Evolutionary conservation across 2,888 invertebrate species (phyloP).

Genomic region (Orchesellides sinensis): DNA sequence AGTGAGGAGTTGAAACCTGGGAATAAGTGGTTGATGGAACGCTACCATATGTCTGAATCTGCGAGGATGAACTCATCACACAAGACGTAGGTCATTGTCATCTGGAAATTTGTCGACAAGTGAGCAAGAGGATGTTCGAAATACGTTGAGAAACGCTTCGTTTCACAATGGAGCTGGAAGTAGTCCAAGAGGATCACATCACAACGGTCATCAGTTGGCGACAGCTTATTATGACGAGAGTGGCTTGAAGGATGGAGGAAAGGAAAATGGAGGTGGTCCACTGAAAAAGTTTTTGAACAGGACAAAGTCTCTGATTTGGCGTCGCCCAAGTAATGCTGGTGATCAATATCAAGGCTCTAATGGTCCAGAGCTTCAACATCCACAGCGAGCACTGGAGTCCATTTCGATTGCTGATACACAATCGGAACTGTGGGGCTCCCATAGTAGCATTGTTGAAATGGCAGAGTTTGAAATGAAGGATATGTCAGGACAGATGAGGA

Average conservation of each 20-base stretch:
- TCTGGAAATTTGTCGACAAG: slow-evolving; percentile 50
- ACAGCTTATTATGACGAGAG: slow-evolving; percentile 42
- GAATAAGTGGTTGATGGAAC: slow-evolving; percentile 74
- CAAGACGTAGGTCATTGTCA: slow-evolving; percentile 24
- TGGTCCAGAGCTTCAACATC: neutral
- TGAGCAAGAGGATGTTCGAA: slow-evolving; percentile 42
- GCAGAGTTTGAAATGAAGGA: slow-evolving; percentile 68
- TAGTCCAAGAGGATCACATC: slow-evolving; percentile 46
- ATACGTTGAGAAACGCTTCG: slow-evolving; percentile 38
- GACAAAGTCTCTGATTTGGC: slow-evolving; percentile 73
- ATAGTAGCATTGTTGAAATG: slow-evolving; percentile 70
- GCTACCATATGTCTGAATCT: slow-evolving; percentile 72
- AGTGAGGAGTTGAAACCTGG: slow-evolving; percentile 66
- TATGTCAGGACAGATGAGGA: slow-evolving; percentile 2
- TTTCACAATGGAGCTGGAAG: slow-evolving; percentile 51
- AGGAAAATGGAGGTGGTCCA: slow-evolving; percentile 37
- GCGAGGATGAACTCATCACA: slow-evolving; percentile 61
- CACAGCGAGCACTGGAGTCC: slow-evolving; percentile 60
- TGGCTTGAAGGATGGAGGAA: neutral
- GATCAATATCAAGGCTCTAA: slow-evolving; percentile 38
- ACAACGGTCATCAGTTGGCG: slow-evolving; percentile 22
- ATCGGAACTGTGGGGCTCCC: slow-evolving; percentile 71
- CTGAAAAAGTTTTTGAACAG: slow-evolving; percentile 71
- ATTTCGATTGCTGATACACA: slow-evolving; percentile 61
- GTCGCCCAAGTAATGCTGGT: slow-evolving; percentile 49